These are phyloP conservation scores for Pantala flavescens DNA, from an alignment of 1,140 invertebrate species.

Conservation along the genomic window DNA sequence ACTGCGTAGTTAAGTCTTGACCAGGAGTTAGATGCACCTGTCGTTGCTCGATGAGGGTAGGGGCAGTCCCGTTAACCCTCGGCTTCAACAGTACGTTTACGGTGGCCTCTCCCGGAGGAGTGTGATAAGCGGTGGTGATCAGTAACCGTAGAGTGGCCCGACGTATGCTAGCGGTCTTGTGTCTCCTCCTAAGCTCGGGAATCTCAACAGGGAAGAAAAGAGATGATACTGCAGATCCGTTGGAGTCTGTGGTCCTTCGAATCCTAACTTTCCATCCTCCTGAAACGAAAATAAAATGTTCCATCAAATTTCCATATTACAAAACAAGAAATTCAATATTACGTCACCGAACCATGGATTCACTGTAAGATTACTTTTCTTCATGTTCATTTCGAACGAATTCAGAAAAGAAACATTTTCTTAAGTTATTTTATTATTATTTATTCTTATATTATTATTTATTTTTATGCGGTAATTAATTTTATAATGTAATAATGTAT, in stretches of 20 bases:
- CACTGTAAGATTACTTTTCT: too few relatives aligned
- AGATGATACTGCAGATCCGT: neutral
- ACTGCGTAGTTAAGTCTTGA: conserved; percentile 25
- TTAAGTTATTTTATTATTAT: too few relatives aligned
- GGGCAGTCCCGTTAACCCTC: conserved; percentile 16
- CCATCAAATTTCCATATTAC: too few relatives aligned
- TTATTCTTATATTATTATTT: too few relatives aligned
- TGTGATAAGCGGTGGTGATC: neutral
- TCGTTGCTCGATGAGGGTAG: conserved; percentile 15
- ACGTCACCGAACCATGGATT: too few relatives aligned
- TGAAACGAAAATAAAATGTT: neutral
- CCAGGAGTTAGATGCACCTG: conserved; percentile 13
- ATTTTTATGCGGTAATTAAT: too few relatives aligned
- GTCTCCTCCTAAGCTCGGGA: conserved; percentile 24
- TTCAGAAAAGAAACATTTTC: too few relatives aligned
- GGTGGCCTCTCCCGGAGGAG: neutral
- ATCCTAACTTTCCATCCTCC: neutral
- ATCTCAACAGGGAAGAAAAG: conserved; percentile 29
- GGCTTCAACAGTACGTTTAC: conserved; percentile 20
- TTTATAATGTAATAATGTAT: too few relatives aligned
- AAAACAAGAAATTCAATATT: too few relatives aligned
- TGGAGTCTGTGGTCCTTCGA: neutral
- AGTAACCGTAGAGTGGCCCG: conserved; percentile 16
- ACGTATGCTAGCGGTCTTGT: conserved; percentile 29
- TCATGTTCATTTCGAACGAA: too few relatives aligned